Conservation (phyloP, 2,888 invertebrate genomes). For the Phoenoteleia sp. region DNA sequence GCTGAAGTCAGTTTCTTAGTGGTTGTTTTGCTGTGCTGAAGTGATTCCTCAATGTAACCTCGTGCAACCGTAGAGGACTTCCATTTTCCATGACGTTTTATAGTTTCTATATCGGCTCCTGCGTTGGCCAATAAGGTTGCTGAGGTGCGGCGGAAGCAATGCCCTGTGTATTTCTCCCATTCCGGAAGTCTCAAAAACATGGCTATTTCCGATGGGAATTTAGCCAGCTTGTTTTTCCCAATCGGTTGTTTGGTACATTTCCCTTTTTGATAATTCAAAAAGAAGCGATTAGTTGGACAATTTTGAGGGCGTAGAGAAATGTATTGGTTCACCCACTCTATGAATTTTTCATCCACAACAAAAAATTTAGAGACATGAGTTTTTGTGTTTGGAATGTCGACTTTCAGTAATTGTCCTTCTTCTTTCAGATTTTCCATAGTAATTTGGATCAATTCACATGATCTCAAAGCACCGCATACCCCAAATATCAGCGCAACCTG, state of each 20-base stretch:
- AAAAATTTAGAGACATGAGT: slow-evolving; percentile 51
- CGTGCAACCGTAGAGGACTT: slow-evolving; percentile 23
- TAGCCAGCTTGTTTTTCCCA: slow-evolving; percentile 6
- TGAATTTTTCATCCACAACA: slow-evolving; percentile 38
- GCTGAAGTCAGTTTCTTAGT: slow-evolving; percentile 1
- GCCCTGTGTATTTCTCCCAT: slow-evolving; percentile 49
- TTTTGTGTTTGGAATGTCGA: slow-evolving; percentile 40
- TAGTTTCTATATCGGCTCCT: slow-evolving; percentile 55
- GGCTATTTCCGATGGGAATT: slow-evolving; percentile 2
- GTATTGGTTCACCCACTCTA: not conserved
- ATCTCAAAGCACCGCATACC: slow-evolving; percentile 45
- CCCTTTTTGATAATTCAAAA: slow-evolving; percentile 22
- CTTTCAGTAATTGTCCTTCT: slow-evolving; percentile 30
- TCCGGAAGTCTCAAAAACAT: slow-evolving; percentile 9
- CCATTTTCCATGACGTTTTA: slow-evolving; percentile 64
- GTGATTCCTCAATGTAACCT: not conserved
- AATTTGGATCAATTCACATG: slow-evolving; percentile 33
- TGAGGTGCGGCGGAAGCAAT: slow-evolving; percentile 55
- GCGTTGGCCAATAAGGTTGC: slow-evolving; percentile 66
- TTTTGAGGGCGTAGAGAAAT: slow-evolving; percentile 9
- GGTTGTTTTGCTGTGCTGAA: not conserved
- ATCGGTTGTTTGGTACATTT: slow-evolving; percentile 12
- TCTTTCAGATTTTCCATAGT: slow-evolving; percentile 19
- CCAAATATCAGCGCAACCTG: slow-evolving; percentile 61
- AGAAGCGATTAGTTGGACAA: not conserved